These are phyloP conservation scores for Syngnathus floridae DNA, from an alignment of 2,113 vertebrate genomes.

Conservation along the genomic window DNA sequence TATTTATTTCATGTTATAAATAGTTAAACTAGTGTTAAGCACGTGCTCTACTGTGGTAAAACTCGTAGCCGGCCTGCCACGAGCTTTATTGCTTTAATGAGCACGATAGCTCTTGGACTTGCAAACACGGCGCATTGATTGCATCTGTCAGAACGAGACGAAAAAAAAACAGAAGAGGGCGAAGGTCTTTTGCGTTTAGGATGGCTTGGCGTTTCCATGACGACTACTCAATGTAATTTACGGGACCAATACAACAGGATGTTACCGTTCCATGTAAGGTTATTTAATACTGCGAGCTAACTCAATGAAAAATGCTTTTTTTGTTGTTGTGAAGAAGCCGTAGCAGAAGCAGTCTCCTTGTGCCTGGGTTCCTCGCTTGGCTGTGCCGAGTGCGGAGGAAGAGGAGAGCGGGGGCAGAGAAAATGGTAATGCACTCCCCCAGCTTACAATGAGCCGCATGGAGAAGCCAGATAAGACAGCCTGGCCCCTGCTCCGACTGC, in stretches of 20 bases:
- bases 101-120: not conserved
- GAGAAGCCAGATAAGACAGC: slow-evolving; percentile 71
- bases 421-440: slow-evolving; percentile 69
- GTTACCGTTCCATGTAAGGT: no score
- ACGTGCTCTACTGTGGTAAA: not conserved
- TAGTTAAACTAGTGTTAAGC: not conserved
- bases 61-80: not conserved
- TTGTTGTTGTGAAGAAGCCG: slow-evolving; percentile 9
- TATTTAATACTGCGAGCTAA: no score
- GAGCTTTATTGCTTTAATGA: not conserved
- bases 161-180: no score
- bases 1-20: not conserved
- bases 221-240: no score
- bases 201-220: no score
- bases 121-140: not conserved
- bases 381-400: slow-evolving; percentile 45
- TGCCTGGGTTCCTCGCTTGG: slow-evolving; percentile 58
- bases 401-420: slow-evolving; percentile 38
- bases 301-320: not conserved
- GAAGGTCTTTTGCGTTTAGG: no score
- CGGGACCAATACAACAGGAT: no score
- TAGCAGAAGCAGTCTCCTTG: slow-evolving; percentile 32
- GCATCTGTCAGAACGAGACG: not conserved
- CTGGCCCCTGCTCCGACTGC: slow-evolving; percentile 68
- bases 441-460: slow-evolving; percentile 64